A percentile compares a stretch with the other conserved stretches of the same genome.
Evolutionary conservation across 2,113 vertebrate species (phyloP).

Genomic region (Accipiter cooperii): DNA sequence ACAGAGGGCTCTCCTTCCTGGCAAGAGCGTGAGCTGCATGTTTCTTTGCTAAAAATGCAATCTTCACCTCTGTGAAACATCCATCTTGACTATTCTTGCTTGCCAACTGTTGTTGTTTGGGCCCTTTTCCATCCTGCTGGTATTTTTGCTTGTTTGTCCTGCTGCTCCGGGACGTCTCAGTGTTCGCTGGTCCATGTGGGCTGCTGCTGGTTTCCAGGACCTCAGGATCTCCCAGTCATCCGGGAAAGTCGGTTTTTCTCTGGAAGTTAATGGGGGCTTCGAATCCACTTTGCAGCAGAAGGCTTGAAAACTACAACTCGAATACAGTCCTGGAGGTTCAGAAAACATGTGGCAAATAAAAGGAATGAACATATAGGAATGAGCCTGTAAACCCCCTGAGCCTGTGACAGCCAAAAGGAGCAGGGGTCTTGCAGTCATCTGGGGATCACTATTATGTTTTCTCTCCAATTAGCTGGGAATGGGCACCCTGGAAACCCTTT

Average conservation of each 20-base stretch:
- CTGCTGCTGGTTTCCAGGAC: neutral
- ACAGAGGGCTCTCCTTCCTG: neutral
- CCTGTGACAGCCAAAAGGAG: neutral
- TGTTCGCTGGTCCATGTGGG: accelerated
- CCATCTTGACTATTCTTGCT: neutral
- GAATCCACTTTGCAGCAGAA: neutral
- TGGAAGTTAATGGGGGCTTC: neutral
- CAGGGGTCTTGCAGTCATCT: neutral
- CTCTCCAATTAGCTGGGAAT: neutral
- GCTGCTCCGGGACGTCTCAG: neutral
- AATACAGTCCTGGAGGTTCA: neutral
- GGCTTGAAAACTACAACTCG: neutral
- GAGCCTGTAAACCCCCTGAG: neutral
- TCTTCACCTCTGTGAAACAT: neutral
- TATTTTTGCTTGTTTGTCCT: neutral
- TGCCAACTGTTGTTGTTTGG: neutral
- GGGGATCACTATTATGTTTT: accelerated
- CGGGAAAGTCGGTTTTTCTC: neutral
- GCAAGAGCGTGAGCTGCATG: accelerated
- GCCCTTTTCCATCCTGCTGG: neutral
- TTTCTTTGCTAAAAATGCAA: neutral
- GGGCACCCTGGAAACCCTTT: neutral
- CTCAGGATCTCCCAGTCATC: neutral
- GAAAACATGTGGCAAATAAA: neutral
- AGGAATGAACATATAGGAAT: accelerated